Evolutionary conservation across 2,888 invertebrate species (phyloP), one percentile per base, ranked within the genome.

Genomic region (Trichogramma evanescens): DNA sequence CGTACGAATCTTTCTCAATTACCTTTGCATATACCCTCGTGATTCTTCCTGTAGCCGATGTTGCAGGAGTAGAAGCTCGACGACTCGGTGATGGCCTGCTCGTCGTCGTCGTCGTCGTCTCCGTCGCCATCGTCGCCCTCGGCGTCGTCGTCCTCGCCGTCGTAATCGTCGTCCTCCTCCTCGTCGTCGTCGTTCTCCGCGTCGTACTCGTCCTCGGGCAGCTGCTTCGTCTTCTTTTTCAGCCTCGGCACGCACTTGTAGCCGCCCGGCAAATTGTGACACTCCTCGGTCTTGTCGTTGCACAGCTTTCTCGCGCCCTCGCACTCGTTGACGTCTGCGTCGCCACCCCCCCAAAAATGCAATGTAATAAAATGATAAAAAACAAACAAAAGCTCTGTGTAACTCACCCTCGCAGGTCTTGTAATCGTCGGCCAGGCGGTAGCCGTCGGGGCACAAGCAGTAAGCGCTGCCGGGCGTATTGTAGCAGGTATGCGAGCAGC

Each of bases 261-360:
- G 5, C 81, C 78, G 1, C 83, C 83, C 9, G 76, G 71, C 5
- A 78, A 80, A 68, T 84, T 83, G 54, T 79, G 71, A 70, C 83
- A 84, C 13, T 61, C 59, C 39, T 66, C 67, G 2, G 63, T 65
- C 9, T 69, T 65, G 2, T 65, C 65, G 3, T 61, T 53, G 42
- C 73, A 74, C 55, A 69, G 58, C 8, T 57, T 61, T 6, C 68
- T 61, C 1, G 64, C 59, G 10, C 57, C 71, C 13, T 80, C 77
- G 68, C 88, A 88, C 72, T 88, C 88, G 68, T 88, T 81, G 9
- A 87, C 78, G 72, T 85, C 86, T 83, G 69, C 43, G 9, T 6
- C 13, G 43, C 4, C 39, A 40, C 6, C 8, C 26, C 4, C 43
- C 3, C 42, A 54, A 40, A 5, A 13, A 54, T 4, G 9, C 5